These are phyloP conservation scores for Dione juno DNA, from an alignment of 2,888 invertebrate species.

Conservation along the genomic window DNA sequence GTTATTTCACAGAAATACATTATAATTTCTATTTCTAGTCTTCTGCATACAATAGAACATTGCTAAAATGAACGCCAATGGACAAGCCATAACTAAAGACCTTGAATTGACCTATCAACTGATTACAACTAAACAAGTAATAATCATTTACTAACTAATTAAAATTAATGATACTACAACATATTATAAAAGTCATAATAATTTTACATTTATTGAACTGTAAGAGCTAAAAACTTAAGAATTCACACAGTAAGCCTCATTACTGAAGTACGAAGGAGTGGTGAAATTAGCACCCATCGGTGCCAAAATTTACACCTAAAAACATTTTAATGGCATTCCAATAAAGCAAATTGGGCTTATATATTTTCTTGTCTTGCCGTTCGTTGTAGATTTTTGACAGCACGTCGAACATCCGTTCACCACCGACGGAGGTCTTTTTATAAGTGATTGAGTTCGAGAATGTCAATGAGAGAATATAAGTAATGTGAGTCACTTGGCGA, in stretches of 20 bases:
- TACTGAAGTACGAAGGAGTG: conserved; percentile 54
- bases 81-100: too few species aligned
- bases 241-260: conserved; percentile 46
- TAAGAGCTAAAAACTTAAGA: conserved; percentile 48
- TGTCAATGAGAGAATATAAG: conserved; percentile 44
- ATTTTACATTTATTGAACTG: conserved; percentile 46
- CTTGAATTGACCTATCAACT: conserved; percentile 6
- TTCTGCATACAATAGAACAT: too few species aligned
- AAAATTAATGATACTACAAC: conserved; percentile 43
- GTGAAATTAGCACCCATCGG: conserved; percentile 60
- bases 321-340: conserved; percentile 61
- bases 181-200: conserved; percentile 38
- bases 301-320: conserved; percentile 58
- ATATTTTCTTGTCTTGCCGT: conserved; percentile 50
- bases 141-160: conserved; percentile 39
- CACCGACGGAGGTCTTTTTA: conserved; percentile 41
- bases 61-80: too few species aligned
- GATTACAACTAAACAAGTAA: neutral
- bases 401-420: conserved; percentile 42
- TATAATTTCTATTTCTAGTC: neutral
- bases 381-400: conserved; percentile 51
- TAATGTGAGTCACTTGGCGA: conserved; percentile 37
- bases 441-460: conserved; percentile 39
- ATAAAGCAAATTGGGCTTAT: conserved; percentile 57
- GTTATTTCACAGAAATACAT: neutral